These are phyloP conservation scores for Parasteatoda lunata DNA, from an alignment of 2,888 invertebrate genomes.

Conservation along the genomic window DNA sequence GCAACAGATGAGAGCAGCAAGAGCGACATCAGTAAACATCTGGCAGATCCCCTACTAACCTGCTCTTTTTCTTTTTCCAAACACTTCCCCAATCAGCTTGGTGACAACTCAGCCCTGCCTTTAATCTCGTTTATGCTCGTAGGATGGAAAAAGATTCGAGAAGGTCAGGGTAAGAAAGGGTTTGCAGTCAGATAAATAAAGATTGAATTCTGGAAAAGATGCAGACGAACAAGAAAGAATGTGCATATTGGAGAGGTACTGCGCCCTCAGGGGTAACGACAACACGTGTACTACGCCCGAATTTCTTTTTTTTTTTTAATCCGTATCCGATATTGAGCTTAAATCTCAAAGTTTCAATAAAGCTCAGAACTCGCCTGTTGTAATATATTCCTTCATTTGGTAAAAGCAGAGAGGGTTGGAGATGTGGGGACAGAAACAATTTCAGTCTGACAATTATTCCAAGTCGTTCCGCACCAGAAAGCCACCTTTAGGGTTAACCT, in stretches of 20 bases:
- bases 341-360: slow-evolving; percentile 60
- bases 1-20: slow-evolving; percentile 63
- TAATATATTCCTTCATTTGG: slow-evolving; percentile 68
- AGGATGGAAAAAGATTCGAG: slow-evolving; percentile 15
- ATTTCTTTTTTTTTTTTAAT: slow-evolving; percentile 40
- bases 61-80: slow-evolving; percentile 12
- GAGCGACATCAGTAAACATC: slow-evolving; percentile 53
- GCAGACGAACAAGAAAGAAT: slow-evolving; percentile 45
- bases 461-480: slow-evolving; percentile 29
- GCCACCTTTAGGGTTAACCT: slow-evolving; percentile 63
- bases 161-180: neutral
- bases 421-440: slow-evolving; percentile 46
- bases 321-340: slow-evolving; percentile 61
- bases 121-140: slow-evolving; percentile 63
- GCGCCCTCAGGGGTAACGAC: slow-evolving; percentile 12
- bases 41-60: slow-evolving; percentile 52
- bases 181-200: slow-evolving; percentile 18
- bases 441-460: slow-evolving; percentile 63
- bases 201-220: slow-evolving; percentile 16
- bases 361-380: slow-evolving; percentile 25
- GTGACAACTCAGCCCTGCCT: slow-evolving; percentile 64
- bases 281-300: slow-evolving; percentile 29
- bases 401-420: neutral
- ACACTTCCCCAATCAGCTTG: slow-evolving; percentile 64
- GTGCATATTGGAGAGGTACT: slow-evolving; percentile 42